phyloP scores from a whole-genome alignment of 2,797 vertebrate species.

The Dallia pectoralis region DNA sequence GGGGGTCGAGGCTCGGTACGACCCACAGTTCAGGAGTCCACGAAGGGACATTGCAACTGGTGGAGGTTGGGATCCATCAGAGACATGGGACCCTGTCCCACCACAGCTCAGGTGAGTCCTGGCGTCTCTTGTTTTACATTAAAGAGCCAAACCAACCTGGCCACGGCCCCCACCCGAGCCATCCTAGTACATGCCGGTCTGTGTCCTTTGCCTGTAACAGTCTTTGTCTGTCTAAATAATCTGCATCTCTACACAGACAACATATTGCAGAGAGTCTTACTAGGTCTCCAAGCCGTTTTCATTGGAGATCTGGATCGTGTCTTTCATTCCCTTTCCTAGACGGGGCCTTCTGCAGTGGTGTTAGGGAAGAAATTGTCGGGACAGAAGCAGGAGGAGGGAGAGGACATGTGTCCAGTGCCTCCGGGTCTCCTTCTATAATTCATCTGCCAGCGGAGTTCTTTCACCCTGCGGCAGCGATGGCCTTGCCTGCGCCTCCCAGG shows the following conservation, averaged over 20 bases:
- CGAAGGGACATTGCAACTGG: constrained; percentile 44
- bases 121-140: constrained; percentile 1
- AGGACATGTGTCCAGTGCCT: constrained; percentile 41
- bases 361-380: constrained; percentile 23
- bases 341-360: constrained; percentile 50
- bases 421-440: constrained; percentile 72
- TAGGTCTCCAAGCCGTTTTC: no score
- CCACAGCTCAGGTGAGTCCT: constrained; percentile 66
- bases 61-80: constrained; percentile 59
- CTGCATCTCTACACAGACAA: no score
- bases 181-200: background rate
- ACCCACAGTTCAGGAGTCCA: constrained; percentile 49
- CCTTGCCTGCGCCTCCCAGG: constrained; percentile 71
- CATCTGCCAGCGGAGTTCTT: constrained; percentile 88
- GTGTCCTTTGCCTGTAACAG: no score
- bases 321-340: constrained; percentile 59
- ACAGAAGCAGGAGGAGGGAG: constrained; percentile 10
- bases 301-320: background rate
- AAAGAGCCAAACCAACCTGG: background rate
- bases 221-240: no score
- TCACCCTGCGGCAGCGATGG: constrained; percentile 80
- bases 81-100: constrained; percentile 48
- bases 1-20: constrained; percentile 37
- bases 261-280: no score
- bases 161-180: background rate